phyloP scores from a whole-genome alignment of 2,797 vertebrate species.

The Cichlasoma orientale region DNA sequence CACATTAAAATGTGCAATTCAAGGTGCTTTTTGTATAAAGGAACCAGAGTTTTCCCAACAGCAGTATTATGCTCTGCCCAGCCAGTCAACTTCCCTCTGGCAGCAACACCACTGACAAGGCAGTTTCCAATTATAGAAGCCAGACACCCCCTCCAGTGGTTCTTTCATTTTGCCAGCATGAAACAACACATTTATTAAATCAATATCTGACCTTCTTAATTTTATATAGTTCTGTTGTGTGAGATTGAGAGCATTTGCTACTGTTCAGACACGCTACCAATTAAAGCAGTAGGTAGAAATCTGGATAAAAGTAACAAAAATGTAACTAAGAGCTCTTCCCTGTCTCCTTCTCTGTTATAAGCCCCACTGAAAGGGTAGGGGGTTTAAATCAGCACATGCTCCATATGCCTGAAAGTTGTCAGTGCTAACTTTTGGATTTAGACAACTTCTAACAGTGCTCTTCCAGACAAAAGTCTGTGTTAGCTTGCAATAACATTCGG shows the following conservation, averaged over 20 bases:
- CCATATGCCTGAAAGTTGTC: neutral
- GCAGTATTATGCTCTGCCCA: slow-evolving; percentile 7
- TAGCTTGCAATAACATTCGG: neutral
- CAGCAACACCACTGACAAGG: slow-evolving; percentile 38
- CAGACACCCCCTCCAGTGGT: slow-evolving; percentile 44
- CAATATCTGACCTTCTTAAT: slow-evolving; percentile 33
- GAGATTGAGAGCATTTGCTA: neutral
- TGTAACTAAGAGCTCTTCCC: neutral
- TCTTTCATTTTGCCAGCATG: slow-evolving; percentile 38
- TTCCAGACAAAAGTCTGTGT: neutral
- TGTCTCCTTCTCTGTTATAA: neutral
- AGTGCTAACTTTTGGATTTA: neutral
- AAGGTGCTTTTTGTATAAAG: neutral
- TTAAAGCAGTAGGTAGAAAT: neutral
- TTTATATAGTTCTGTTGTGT: slow-evolving; percentile 6
- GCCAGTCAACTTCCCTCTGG: slow-evolving; percentile 31
- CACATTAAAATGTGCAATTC: slow-evolving; percentile 10
- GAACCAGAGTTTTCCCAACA: slow-evolving; percentile 24
- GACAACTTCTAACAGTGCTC: neutral
- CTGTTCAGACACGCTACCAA: slow-evolving; percentile 4
- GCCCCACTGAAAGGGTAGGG: no score
- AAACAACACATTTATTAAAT: slow-evolving; percentile 40
- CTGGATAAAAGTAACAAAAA: neutral
- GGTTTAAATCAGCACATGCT: neutral
- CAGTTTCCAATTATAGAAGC: slow-evolving; percentile 51